Conservation (phyloP, 2,888 invertebrate genomes). For the Eupithecia inturbata region DNA sequence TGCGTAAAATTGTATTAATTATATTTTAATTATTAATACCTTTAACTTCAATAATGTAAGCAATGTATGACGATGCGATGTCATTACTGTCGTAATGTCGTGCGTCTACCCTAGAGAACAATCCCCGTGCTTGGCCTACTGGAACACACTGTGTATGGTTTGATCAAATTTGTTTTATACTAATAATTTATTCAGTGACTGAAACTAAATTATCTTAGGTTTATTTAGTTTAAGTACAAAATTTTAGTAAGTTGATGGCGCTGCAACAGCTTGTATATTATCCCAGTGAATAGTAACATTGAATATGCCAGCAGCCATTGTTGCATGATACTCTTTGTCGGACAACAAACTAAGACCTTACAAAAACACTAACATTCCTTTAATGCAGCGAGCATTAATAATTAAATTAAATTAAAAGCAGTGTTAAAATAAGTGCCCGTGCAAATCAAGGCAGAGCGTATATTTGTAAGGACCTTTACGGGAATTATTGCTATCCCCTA, state of each 20-base stretch:
- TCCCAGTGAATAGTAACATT: not conserved
- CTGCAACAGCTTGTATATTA: not conserved
- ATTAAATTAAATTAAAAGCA: no score
- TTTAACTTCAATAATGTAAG: no score
- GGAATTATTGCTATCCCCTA: not conserved
- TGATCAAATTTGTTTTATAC: not conserved
- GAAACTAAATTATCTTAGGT: not conserved
- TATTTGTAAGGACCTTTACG: not conserved
- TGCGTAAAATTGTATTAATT: no score
- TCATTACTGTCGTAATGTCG: no score
- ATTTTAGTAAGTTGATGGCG: not conserved
- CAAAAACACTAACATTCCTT: slow-evolving; percentile 5
- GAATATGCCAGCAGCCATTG: slow-evolving; percentile 10
- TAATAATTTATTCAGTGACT: not conserved
- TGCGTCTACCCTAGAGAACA: no score
- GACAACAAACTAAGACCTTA: not conserved
- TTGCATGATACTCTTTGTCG: slow-evolving; percentile 19
- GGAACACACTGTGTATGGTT: not conserved
- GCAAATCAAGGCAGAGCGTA: slow-evolving; percentile 1
- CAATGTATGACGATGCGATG: no score
- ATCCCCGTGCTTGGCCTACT: no score
- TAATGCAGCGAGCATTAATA: no score
- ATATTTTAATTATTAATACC: no score
- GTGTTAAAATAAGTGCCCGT: not conserved
- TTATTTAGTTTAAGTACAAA: not conserved